Evolutionary conservation across 2,888 invertebrate genomes (phyloP), one percentile per base, ranked within the genome.

Genomic region (Dimorphilus gyrociliatus): DNA sequence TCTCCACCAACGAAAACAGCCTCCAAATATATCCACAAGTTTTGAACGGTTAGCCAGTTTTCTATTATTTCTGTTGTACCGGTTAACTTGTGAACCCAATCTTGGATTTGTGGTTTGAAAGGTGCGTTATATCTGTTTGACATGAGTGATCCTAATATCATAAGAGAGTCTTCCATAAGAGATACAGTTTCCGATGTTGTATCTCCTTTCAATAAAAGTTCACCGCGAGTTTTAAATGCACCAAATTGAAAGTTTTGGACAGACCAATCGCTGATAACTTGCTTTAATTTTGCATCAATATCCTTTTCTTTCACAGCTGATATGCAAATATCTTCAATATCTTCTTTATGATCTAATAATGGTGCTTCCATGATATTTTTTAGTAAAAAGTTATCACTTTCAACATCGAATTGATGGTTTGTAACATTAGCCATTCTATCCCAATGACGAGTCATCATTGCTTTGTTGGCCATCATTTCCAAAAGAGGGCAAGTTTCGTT

Each of bases 1-100:
- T 92, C 92, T 37, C 92, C 92, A 4, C 92, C 92, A 0, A 92
- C 90, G 60, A 92, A 92, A 1, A 92, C 92, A 1, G 92, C 92
- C 62, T 92, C 92, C 19, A 92, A 67, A 54, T 92, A 92, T 2
- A 92, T 90, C 92, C 92, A 92, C 77, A 92, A 80, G 57, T 92
- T 92, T 63, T 92, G 92, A 0, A 92, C 92, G 3, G 88, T 67
- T n/a, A 92, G 67, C 92, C 92, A 92, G 36, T 88, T 72, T 60
- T 92, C 92, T 34, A 92, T 69, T 48, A 92, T 86, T 63, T 92
- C 92, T 59, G 90, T 90, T 0, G 90, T 90, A 48, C 85, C 88
- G 21, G 88, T 85, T 29, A 92, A 66, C 60, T 92, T 90, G 40
- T 76, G 75, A 1, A 90, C 75, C 92, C 90, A 92, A 54, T 86